Evolutionary conservation across 2,113 vertebrate species (phyloP), one percentile per base, ranked within the genome.

Genomic region (Motacilla alba): DNA sequence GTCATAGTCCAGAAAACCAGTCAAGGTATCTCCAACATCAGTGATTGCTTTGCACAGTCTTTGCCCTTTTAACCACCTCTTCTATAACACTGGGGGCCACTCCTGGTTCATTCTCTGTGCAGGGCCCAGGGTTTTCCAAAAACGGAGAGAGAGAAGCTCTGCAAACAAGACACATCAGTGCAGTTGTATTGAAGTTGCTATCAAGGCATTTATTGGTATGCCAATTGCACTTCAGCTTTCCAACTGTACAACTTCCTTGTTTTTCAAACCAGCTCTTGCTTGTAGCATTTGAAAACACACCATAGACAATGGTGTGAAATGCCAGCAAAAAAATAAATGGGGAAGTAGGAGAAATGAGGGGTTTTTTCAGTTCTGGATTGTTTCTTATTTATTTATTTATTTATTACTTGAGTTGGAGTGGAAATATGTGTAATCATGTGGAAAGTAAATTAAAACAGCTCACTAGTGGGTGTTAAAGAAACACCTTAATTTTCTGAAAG

Each of bases 401-500:
- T 84, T 88, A 19, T 50, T 27, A 39, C 70, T 91, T 91, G 56
- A 28, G 94, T 93, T 67, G 46, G 46, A 92, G 30, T 68, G 62
- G 70, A 67, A 78, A 50, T n/a, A 26, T 62, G 85, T 92, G 81
- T 78, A 76, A 78, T 90, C 83, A 49, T 86, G 83, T 80, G 82
- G 69, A 83, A 96, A 96, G 72, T 64, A 67, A 95, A 94, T 95
- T 82, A 89, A 81, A 70, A 35, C 39, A 53, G 64, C 26, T 93
- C 24, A 50, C 74, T 86, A 75, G 67, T 59, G 67, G 46, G 31
- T 70, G 22, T 73, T 83, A 35, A 58, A 41, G 37, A 72, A 85
- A 39, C n/a, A 28, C 16, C 22, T 85, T 1, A 23, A 79, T 91
- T 93, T 94, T 52, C 62, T 69, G 53, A 77, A 64, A 60, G 59